phyloP scores from a whole-genome alignment of 2,113 vertebrate species.

The Pimephales promelas region DNA sequence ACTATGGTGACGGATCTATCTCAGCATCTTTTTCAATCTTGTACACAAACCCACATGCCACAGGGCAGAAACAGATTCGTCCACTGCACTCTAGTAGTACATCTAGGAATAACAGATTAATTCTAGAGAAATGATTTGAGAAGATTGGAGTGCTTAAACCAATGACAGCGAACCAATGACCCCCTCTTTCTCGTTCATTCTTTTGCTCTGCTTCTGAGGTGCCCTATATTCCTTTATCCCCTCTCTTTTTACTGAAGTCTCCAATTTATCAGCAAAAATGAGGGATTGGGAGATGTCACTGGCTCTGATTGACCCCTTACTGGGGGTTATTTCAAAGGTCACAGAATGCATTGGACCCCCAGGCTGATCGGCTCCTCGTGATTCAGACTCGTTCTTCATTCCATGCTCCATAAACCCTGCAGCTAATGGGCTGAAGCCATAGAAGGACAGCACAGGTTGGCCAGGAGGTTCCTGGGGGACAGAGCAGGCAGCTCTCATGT shows the following conservation, averaged over 20 bases:
- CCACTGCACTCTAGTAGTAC: background rate
- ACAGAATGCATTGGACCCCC: background rate
- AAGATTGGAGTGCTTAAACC: background rate
- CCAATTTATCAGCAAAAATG: conserved; percentile 29
- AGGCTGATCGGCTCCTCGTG: conserved; percentile 30
- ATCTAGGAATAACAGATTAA: background rate
- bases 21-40: conserved; percentile 25
- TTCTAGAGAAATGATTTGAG: background rate
- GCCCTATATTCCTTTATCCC: conserved; percentile 36
- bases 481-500: conserved; percentile 2
- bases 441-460: conserved; percentile 12
- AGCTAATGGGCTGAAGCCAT: conserved; percentile 41
- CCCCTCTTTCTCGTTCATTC: background rate
- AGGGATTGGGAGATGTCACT: conserved; percentile 16
- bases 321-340: conserved; percentile 41
- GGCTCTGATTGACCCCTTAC: conserved; percentile 37
- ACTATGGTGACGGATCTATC: background rate
- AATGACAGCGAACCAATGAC: conserved; percentile 21
- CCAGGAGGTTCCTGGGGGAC: background rate
- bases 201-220: background rate
- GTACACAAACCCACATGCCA: conserved; percentile 6
- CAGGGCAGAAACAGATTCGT: background rate
- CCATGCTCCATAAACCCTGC: conserved; percentile 32
- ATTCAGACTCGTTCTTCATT: conserved; percentile 3
- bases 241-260: conserved; percentile 7